phyloP scores from a whole-genome alignment of 2,888 invertebrate genomes.

The Mystacides longicornis region DNA sequence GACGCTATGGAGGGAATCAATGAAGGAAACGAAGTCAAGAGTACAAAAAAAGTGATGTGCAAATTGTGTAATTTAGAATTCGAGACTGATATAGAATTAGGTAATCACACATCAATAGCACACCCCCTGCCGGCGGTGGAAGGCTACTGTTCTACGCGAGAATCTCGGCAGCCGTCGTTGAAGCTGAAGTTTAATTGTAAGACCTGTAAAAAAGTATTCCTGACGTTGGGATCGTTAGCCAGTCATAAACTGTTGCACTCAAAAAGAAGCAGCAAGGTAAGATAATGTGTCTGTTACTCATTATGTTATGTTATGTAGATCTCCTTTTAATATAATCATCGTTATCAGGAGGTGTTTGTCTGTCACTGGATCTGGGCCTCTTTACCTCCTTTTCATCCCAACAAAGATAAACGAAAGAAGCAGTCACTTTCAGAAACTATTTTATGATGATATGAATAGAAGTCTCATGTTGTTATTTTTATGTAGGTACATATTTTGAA shows the following conservation, averaged over 20 bases:
- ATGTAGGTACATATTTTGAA: too few species aligned
- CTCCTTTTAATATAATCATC: too few species aligned
- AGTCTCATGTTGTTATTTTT: too few species aligned
- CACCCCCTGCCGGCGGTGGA: neutral
- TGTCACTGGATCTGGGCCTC: too few species aligned
- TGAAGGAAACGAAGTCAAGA: conserved; percentile 3
- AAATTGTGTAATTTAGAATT: conserved; percentile 6
- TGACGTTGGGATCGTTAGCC: conserved; percentile 16
- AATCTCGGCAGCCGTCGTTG: neutral
- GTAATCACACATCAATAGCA: conserved; percentile 1
- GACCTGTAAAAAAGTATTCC: conserved; percentile 17
- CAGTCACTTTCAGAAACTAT: too few species aligned
- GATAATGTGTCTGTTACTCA: too few species aligned
- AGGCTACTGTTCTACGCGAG: neutral
- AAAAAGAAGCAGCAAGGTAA: neutral
- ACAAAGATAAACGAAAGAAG: too few species aligned
- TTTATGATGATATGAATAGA: too few species aligned
- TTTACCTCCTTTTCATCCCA: too few species aligned
- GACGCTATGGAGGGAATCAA: neutral
- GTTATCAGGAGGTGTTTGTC: too few species aligned
- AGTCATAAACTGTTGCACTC: neutral
- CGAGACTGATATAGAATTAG: neutral
- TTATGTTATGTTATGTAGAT: too few species aligned
- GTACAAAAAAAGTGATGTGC: neutral
- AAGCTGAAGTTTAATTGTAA: conserved; percentile 22